phyloP scores from a whole-genome alignment of 2,888 invertebrate genomes.

The Disparrhopalites patrizii region DNA sequence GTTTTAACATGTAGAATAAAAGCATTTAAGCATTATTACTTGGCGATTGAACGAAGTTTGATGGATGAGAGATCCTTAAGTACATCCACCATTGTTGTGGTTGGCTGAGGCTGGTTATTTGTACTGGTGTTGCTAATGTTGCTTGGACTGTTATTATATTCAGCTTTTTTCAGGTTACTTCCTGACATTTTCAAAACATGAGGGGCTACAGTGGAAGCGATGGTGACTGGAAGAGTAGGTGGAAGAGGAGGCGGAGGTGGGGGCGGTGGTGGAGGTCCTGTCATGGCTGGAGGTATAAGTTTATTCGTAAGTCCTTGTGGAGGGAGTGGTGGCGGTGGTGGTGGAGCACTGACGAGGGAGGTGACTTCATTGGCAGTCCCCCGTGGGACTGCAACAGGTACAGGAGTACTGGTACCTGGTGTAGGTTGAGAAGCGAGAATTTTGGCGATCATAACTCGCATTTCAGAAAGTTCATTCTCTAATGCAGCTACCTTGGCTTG shows the following conservation, averaged over 20 bases:
- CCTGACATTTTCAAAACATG: not conserved
- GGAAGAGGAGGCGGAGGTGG: conserved; percentile 27
- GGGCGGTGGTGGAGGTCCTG: conserved; percentile 24
- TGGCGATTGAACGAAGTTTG: conserved; percentile 36
- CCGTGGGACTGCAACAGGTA: not conserved
- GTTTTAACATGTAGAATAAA: no score
- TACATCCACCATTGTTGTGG: conserved; percentile 40
- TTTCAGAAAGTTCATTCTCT: conserved; percentile 26
- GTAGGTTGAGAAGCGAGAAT: conserved; percentile 17
- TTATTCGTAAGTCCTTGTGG: not conserved
- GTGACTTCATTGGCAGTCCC: not conserved
- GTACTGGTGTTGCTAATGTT: not conserved
- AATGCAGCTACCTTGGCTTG: conserved; percentile 29
- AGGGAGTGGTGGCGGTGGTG: not conserved
- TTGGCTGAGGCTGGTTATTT: not conserved
- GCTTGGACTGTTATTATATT: no score
- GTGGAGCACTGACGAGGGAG: not conserved
- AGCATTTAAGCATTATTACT: conserved; percentile 28
- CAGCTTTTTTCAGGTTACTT: not conserved
- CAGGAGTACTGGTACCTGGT: not conserved
- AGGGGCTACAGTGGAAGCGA: not conserved
- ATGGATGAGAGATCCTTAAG: conserved; percentile 40
- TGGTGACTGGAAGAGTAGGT: conserved; percentile 7
- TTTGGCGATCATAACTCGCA: conserved; percentile 27
- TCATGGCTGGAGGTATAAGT: conserved; percentile 1